Conservation (phyloP, 2,113 vertebrate genomes). For the Python bivittatus region DNA sequence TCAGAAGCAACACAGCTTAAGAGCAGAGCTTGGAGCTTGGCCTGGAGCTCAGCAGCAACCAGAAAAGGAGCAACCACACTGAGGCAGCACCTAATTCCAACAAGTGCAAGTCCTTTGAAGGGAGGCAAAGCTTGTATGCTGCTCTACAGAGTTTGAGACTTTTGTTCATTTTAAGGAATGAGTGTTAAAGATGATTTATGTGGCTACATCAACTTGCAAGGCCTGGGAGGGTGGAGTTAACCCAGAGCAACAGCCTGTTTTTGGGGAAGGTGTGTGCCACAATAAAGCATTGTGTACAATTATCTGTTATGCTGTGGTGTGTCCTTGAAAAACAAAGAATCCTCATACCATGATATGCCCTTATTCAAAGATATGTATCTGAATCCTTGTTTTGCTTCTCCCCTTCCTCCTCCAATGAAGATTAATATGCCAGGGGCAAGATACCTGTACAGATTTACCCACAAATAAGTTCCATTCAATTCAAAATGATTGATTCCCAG, state of each 20-base stretch:
- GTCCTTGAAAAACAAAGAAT: not conserved
- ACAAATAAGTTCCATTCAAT: not conserved
- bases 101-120: not conserved
- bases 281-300: not conserved
- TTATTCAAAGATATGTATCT: not conserved
- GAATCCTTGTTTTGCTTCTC: not conserved
- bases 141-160: not conserved
- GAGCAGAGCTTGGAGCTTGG: not conserved
- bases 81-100: not conserved
- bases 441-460: not conserved
- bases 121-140: not conserved
- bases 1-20: not conserved
- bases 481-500: not conserved
- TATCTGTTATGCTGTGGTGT: not conserved
- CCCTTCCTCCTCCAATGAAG: not conserved
- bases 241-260: not conserved
- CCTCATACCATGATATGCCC: not conserved
- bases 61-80: not conserved
- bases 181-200: not conserved
- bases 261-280: too few species aligned
- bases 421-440: not conserved
- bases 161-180: not conserved
- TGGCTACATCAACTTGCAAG: not conserved
- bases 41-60: not conserved
- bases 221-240: not conserved